A percentile compares a stretch with the other conserved stretches of the same genome.
Conservation (phyloP, 2,113 vertebrate species). For the Ptyas mucosa region DNA sequence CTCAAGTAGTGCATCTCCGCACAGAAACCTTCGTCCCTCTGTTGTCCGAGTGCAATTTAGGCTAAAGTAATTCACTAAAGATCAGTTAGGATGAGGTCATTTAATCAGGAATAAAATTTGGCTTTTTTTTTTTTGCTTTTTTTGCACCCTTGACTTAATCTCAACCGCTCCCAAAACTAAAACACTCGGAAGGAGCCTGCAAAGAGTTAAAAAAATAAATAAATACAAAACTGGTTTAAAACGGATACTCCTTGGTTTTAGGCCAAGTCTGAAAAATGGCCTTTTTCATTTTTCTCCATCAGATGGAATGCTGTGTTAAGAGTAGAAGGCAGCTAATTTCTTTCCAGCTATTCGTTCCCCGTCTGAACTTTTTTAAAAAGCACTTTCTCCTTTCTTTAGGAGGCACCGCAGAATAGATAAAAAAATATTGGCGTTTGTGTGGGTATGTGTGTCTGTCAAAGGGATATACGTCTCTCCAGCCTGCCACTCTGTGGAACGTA, state of each 20-base stretch:
- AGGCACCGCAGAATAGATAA: background rate
- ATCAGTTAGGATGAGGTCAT: slow-evolving; percentile 16
- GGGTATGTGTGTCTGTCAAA: background rate
- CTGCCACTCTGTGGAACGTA: background rate
- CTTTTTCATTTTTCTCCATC: background rate
- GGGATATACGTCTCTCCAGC: background rate
- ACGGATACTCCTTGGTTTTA: background rate
- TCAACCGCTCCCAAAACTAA: background rate
- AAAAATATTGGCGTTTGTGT: background rate
- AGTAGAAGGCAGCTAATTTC: background rate
- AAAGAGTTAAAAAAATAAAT: background rate
- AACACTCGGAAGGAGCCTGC: slow-evolving; percentile 18
- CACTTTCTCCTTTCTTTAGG: background rate
- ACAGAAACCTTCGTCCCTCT: background rate
- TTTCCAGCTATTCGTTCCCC: background rate
- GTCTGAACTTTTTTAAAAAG: background rate
- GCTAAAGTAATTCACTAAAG: slow-evolving; percentile 17
- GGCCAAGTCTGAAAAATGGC: background rate
- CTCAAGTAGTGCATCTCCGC: background rate
- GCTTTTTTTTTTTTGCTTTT: background rate
- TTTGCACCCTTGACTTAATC: background rate
- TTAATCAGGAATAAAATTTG: slow-evolving; percentile 36
- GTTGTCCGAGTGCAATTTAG: background rate
- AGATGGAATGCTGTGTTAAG: background rate
- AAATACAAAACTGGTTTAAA: background rate